Evolutionary conservation across 2,113 vertebrate genomes (phyloP).

Genomic region (Macrotis lagotis): DNA sequence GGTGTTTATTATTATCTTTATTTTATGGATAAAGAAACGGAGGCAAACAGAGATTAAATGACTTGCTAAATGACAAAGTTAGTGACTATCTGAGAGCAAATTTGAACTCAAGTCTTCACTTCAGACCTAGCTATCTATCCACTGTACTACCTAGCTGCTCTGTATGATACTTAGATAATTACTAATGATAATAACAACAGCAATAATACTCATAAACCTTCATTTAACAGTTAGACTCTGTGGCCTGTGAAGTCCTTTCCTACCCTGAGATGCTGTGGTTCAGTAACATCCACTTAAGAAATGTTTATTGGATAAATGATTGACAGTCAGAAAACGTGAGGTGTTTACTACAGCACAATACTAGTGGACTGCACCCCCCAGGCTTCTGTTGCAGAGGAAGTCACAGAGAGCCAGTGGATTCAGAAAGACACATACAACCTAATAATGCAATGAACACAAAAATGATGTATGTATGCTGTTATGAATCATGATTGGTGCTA

Average conservation of each 20-base stretch:
- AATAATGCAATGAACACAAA: not conserved
- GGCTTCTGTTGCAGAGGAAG: not conserved
- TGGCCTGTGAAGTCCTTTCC: not conserved
- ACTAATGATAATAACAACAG: not conserved
- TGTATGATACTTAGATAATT: not conserved
- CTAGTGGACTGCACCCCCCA: not conserved
- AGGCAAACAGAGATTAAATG: not conserved
- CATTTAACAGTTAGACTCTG: not conserved
- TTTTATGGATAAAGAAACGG: not conserved
- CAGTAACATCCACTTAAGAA: not conserved
- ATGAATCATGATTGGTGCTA: not conserved
- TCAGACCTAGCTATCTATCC: not conserved
- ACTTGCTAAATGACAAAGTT: not conserved
- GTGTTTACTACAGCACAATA: not conserved
- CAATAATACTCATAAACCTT: not conserved
- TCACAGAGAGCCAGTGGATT: not conserved
- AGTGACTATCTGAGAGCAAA: not conserved
- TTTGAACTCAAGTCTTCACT: not conserved
- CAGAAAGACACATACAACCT: constrained; percentile 21
- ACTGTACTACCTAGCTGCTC: not conserved
- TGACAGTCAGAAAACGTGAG: not conserved
- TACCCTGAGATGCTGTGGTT: not conserved
- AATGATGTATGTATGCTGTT: not conserved
- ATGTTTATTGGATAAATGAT: not conserved
- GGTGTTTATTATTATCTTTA: not conserved